Base-by-base conservation (phyloP, 2,888 invertebrate species). In the Drosophila rubida region DNA sequence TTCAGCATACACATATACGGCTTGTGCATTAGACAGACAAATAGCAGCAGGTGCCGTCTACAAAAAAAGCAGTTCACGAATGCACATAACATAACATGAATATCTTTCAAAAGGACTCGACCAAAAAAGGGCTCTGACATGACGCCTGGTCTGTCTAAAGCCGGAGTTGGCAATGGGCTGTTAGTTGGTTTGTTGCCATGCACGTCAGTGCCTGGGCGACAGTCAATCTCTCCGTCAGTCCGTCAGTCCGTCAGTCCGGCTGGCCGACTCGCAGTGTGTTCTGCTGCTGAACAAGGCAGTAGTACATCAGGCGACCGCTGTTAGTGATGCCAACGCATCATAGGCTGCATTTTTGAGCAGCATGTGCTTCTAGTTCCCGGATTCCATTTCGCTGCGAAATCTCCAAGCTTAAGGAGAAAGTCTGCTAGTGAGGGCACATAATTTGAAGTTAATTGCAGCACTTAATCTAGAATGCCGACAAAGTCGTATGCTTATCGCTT, bases 11-110 rank as follows among this genome's bases (percentile, higher is more conserved):
- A n/a, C 39, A 23, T 23, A 23, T 5, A 30, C 9, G n/a, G 9
- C 45, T 14, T 49, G 19, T 30, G 23, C 4, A 7, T 39, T 49
- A 46, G 59, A 41, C 65, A 70, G 86, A 64, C 77, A 86, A 83
- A 82, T 69, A 55, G 57, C 74, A 83, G 74, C 83, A 86, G 83
- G 87, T 80, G 80, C 65, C 41, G 48, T 49, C 50, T 61, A 53
- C 72, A 75, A 59, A 37, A 19, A 53, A 7, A n/a, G 4, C 11
- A n/a, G 4, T 4, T 1, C 19, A 44, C 8, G 62, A 62, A 57
- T 39, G 37, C 62, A 63, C 44, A 60, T 23, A 58, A 61, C 66
- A 45, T 53, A 75, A 55, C 69, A 46, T 61, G 61, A 45, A 78
- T 63, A 63, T 59, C 49, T 42, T 54, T 45, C 32, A 55, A 63